phyloP scores from a whole-genome alignment of 2,797 vertebrate genomes.

The Rhynchotus rufescens region DNA sequence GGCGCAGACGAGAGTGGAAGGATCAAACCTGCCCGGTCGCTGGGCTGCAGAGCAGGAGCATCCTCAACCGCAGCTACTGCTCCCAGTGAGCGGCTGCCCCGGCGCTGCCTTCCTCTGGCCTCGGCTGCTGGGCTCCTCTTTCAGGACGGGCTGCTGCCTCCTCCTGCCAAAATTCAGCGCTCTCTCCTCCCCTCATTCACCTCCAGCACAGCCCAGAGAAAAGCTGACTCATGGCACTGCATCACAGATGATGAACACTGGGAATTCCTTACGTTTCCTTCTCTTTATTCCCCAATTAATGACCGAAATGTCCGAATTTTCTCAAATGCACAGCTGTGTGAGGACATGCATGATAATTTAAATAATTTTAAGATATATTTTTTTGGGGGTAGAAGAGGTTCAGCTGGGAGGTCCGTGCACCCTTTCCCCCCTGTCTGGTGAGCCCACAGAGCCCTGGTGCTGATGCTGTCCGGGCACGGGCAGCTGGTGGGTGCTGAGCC shows the following conservation, averaged over 20 bases:
- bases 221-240: neutral
- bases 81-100: neutral
- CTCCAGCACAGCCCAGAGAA: neutral
- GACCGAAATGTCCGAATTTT: neutral
- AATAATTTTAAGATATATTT: neutral
- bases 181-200: neutral
- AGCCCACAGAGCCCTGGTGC: neutral
- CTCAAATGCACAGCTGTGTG: neutral
- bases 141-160: neutral
- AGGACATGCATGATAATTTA: neutral
- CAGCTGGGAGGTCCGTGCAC: rapidly evolving
- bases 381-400: neutral
- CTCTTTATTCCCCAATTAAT: neutral
- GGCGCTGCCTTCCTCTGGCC: too few species aligned
- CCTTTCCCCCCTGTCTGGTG: neutral
- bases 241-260: neutral
- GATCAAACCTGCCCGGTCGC: neutral
- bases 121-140: rapidly evolving
- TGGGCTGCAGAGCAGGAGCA: neutral
- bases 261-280: neutral
- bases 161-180: neutral
- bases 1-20: neutral
- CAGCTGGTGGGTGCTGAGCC: too few species aligned
- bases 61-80: neutral
- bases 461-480: too few species aligned